These are phyloP conservation scores for Lepidurus apus DNA, from an alignment of 1,140 invertebrate species.

Conservation along the genomic window DNA sequence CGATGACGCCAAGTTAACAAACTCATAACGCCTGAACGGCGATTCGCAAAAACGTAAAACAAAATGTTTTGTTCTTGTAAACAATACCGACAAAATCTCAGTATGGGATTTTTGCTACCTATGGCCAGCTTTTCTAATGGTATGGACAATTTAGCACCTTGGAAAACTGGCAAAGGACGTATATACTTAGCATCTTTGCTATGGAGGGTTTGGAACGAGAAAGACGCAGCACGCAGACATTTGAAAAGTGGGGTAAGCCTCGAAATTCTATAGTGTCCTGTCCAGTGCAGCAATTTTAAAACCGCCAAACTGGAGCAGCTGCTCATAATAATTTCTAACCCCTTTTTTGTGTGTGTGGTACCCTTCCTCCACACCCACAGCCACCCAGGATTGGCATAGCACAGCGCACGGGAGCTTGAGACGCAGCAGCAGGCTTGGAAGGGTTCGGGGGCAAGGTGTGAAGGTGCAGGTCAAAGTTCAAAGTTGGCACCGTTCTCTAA, in stretches of 20 bases:
- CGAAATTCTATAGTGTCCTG: neutral
- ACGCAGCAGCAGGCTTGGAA: neutral
- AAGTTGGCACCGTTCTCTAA: neutral
- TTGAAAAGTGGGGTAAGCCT: slow-evolving; percentile 4
- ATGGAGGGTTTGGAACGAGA: neutral
- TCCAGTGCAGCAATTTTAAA: neutral
- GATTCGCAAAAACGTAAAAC: too few relatives aligned
- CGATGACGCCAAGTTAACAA: too few relatives aligned
- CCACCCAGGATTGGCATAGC: neutral
- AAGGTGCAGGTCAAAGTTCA: slow-evolving; percentile 18
- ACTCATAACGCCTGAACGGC: too few relatives aligned
- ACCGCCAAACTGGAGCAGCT: neutral
- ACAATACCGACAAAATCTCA: too few relatives aligned
- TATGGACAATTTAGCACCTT: too few relatives aligned
- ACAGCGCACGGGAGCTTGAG: neutral
- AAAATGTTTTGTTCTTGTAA: too few relatives aligned
- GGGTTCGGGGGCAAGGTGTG: neutral
- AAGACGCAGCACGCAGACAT: neutral
- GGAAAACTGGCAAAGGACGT: too few relatives aligned
- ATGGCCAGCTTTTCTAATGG: too few relatives aligned
- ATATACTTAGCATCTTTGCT: slow-evolving; percentile 11
- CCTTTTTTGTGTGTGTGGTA: neutral
- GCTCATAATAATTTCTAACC: slow-evolving; percentile 1
- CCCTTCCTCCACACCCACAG: too few relatives aligned
- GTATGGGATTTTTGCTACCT: too few relatives aligned